These are phyloP conservation scores for Florisuga fusca DNA, from an alignment of 2,797 vertebrate species.

Conservation along the genomic window DNA sequence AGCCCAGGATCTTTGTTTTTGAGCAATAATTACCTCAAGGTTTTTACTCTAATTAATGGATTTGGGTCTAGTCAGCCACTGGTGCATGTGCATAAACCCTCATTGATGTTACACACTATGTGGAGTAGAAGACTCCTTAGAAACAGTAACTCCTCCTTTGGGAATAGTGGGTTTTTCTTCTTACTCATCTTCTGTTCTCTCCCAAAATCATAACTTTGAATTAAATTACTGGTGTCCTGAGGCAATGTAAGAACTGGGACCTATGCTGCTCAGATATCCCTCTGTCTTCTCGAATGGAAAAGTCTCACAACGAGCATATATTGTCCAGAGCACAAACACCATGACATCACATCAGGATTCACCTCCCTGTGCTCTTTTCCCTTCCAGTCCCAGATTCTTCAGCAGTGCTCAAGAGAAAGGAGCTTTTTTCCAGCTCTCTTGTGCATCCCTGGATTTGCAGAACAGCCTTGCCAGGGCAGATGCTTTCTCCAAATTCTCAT, in stretches of 20 bases:
- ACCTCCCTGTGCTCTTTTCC: rapidly evolving
- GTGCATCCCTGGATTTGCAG: neutral
- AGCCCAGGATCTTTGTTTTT: neutral
- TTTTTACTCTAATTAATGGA: constrained; percentile 13
- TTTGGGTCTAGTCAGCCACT: neutral
- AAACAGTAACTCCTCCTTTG: neutral
- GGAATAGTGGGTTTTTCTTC: neutral
- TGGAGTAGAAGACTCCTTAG: neutral
- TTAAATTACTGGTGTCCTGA: neutral
- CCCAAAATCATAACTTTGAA: neutral
- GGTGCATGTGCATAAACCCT: neutral
- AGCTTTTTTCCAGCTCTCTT: neutral
- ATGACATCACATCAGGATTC: neutral
- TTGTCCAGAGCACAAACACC: neutral
- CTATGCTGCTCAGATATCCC: neutral
- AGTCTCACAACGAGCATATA: neutral
- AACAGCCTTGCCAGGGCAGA: neutral
- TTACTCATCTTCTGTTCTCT: neutral
- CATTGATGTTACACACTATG: neutral
- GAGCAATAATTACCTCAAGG: neutral
- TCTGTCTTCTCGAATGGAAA: neutral
- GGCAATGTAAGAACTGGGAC: neutral
- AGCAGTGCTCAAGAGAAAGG: neutral
- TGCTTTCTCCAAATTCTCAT: neutral
- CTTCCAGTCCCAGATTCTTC: neutral